These are phyloP conservation scores for Heliopora coerulea DNA, from an alignment of 92 coral and sea anemone genomes.

Conservation along the genomic window DNA sequence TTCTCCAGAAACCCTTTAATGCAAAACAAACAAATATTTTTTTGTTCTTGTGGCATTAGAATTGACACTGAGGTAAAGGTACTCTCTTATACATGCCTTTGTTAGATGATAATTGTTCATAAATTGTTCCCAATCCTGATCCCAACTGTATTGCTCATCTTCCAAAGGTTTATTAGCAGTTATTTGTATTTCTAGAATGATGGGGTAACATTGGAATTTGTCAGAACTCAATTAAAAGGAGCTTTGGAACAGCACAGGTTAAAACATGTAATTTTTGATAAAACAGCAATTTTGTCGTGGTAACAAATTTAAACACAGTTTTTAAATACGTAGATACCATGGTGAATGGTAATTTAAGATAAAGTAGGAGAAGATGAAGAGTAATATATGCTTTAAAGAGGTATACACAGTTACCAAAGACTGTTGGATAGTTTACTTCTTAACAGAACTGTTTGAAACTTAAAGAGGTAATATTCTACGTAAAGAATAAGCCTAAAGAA, in stretches of 20 bases:
- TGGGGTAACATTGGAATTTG: conserved; percentile 69
- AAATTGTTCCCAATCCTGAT: too few species aligned
- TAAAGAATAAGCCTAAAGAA: too few species aligned
- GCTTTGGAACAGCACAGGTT: conserved; percentile 77
- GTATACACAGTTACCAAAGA: neutral
- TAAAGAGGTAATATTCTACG: too few species aligned
- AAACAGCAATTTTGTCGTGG: too few species aligned
- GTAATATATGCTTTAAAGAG: too few species aligned
- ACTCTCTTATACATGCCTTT: too few species aligned
- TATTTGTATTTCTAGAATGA: conserved; percentile 74
- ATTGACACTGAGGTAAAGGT: conserved; percentile 90
- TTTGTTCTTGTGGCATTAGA: conserved; percentile 89
- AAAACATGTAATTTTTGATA: neutral
- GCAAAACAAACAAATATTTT: conserved; percentile 90
- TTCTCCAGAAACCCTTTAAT: conserved; percentile 68
- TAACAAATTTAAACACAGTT: neutral
- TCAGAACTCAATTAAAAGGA: conserved; percentile 65
- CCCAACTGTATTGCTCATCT: too few species aligned
- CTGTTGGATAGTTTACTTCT: neutral
- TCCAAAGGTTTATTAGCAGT: too few species aligned
- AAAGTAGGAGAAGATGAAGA: too few species aligned
- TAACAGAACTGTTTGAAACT: too few species aligned
- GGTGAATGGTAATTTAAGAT: too few species aligned
- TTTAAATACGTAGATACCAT: neutral
- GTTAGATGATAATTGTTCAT: too few species aligned